These are phyloP conservation scores for Bambusicola thoracicus DNA, from an alignment of 2,113 vertebrate species.

Conservation along the genomic window DNA sequence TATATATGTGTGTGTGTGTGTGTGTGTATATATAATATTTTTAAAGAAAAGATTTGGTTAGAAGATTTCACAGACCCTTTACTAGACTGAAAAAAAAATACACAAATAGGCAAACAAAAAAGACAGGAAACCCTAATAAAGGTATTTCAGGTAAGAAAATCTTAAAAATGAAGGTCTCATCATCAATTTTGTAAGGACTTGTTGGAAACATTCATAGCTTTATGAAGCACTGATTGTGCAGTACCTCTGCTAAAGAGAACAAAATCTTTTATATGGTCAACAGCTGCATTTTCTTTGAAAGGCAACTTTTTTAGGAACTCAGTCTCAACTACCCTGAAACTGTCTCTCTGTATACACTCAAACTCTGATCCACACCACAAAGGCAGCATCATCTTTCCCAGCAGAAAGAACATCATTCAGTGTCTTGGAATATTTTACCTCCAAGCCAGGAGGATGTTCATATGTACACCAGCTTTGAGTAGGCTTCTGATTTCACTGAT, in stretches of 20 bases:
- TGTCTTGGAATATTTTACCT: not conserved
- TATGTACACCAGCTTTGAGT: not conserved
- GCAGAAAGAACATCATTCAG: not conserved
- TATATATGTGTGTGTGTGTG: no score
- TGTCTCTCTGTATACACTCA: not conserved
- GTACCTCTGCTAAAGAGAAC: not conserved
- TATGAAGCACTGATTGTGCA: accelerated
- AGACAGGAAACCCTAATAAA: not conserved
- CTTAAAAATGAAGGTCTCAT: accelerated
- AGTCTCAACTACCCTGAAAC: not conserved
- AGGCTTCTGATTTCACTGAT: not conserved
- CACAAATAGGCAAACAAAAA: not conserved
- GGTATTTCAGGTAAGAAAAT: not conserved
- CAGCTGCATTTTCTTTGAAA: not conserved
- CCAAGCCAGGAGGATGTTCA: not conserved
- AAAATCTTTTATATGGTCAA: not conserved
- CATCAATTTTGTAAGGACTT: not conserved
- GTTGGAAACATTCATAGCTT: not conserved
- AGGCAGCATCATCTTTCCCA: not conserved
- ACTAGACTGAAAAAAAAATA: not conserved
- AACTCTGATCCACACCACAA: not conserved
- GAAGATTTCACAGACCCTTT: not conserved
- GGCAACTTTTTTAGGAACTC: not conserved
- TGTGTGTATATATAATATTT: not conserved
- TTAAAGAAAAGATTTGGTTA: not conserved